Conservation (phyloP, 2,113 vertebrate genomes). For the Eubucco bourcierii region DNA sequence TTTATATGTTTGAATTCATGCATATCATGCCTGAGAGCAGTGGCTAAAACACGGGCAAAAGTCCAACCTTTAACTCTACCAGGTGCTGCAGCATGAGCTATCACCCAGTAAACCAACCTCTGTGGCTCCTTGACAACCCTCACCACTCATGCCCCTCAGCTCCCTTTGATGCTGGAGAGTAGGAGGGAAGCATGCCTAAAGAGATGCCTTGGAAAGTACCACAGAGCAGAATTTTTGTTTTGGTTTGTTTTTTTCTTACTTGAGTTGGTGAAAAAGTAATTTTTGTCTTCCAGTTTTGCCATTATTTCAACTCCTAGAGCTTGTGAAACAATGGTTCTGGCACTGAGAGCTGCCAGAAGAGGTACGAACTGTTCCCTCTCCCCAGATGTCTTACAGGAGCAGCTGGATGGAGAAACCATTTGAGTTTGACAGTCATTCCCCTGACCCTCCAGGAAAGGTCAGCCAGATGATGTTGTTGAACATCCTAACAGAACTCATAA, state of each 20-base stretch:
- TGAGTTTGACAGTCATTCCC: neutral
- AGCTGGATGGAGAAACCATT: neutral
- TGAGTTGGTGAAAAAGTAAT: neutral
- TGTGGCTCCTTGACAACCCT: neutral
- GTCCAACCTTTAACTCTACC: neutral
- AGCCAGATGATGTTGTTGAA: neutral
- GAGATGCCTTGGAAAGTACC: neutral
- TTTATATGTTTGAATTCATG: neutral
- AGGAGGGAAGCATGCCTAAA: neutral
- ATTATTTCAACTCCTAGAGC: neutral
- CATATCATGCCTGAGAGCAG: neutral
- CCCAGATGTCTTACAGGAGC: neutral
- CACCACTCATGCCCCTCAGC: rapidly evolving
- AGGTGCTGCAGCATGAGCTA: too few species aligned
- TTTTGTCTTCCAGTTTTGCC: neutral
- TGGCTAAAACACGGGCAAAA: neutral
- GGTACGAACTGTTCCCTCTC: neutral
- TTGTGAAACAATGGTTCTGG: neutral
- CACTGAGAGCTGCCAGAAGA: neutral
- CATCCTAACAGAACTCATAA: neutral
- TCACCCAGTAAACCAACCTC: rapidly evolving
- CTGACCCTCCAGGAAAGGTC: neutral
- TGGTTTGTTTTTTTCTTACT: neutral
- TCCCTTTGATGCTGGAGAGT: neutral
- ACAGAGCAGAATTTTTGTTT: neutral